Percentiles rank a stretch among this genome's conserved stretches.
Conservation (phyloP, 2,113 vertebrate species). For the Felis chaus region DNA sequence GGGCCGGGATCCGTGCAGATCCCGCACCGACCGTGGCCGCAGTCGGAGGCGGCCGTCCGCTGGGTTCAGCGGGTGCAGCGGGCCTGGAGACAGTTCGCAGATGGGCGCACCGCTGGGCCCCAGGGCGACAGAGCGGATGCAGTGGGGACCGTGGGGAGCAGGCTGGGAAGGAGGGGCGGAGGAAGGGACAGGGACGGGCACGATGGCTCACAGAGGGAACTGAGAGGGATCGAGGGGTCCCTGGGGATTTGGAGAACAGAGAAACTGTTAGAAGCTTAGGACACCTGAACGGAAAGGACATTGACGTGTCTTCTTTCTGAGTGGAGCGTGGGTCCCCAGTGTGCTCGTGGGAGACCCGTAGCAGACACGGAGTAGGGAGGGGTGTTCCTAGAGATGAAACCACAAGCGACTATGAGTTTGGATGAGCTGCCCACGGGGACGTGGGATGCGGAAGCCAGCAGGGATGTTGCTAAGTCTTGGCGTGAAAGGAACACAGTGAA, state of each 20-base stretch:
- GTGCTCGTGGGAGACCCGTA: accelerated
- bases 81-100: accelerated
- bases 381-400: background rate
- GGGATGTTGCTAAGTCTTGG: background rate
- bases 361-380: accelerated
- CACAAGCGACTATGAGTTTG: accelerated
- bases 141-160: background rate
- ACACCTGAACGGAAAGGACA: background rate
- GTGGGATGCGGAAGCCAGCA: accelerated
- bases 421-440: background rate
- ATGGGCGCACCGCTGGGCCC: too few species aligned
- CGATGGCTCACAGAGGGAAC: background rate
- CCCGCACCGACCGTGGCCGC: accelerated
- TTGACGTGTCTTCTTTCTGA: accelerated
- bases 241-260: background rate
- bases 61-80: background rate
- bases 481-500: background rate
- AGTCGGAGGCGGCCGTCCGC: accelerated
- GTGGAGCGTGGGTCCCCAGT: background rate
- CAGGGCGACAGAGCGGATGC: too few species aligned
- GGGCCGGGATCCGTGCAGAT: background rate
- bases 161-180: background rate
- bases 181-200: accelerated
- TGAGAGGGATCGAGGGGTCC: background rate
- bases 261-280: background rate